These are phyloP conservation scores for Ranitomeya variabilis DNA, from an alignment of 2,113 vertebrate species.

Conservation along the genomic window DNA sequence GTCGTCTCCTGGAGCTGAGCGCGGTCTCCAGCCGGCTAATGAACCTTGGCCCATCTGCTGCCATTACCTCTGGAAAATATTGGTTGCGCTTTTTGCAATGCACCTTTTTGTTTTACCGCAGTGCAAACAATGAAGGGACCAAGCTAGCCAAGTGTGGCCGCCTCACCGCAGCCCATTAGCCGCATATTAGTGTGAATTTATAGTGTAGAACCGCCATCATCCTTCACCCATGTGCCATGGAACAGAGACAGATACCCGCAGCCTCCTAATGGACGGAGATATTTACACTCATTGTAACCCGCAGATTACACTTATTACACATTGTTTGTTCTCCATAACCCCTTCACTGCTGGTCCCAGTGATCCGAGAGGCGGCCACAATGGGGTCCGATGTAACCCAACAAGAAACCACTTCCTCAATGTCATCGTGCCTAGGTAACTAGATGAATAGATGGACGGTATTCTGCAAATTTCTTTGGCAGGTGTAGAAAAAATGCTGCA, in stretches of 20 bases:
- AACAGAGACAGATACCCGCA: conserved; percentile 36
- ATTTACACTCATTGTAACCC: conserved; percentile 32
- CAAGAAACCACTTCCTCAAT: too few relatives aligned
- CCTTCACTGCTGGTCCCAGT: not conserved
- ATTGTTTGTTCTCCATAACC: not conserved
- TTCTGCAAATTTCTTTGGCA: too few relatives aligned
- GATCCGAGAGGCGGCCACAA: not conserved
- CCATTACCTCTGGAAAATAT: conserved; percentile 27
- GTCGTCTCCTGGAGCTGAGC: conserved; percentile 9
- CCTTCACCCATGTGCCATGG: conserved; percentile 21
- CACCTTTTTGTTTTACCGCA: not conserved
- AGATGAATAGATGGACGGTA: too few relatives aligned
- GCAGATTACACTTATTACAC: conserved; percentile 10
- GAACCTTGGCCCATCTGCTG: conserved; percentile 43
- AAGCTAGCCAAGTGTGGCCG: not conserved
- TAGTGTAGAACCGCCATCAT: conserved; percentile 16
- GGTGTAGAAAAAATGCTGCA: too few relatives aligned
- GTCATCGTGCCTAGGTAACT: too few relatives aligned
- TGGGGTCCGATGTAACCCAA: not conserved
- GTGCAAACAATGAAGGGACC: not conserved
- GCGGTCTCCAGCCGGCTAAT: conserved; percentile 44
- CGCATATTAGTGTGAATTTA: conserved; percentile 22
- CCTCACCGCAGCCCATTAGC: conserved; percentile 38
- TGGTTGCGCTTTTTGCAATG: conserved; percentile 27
- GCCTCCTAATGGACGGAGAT: conserved; percentile 32